Conservation (phyloP, 2,888 invertebrate species). For the Ormyrus rosae region DNA sequence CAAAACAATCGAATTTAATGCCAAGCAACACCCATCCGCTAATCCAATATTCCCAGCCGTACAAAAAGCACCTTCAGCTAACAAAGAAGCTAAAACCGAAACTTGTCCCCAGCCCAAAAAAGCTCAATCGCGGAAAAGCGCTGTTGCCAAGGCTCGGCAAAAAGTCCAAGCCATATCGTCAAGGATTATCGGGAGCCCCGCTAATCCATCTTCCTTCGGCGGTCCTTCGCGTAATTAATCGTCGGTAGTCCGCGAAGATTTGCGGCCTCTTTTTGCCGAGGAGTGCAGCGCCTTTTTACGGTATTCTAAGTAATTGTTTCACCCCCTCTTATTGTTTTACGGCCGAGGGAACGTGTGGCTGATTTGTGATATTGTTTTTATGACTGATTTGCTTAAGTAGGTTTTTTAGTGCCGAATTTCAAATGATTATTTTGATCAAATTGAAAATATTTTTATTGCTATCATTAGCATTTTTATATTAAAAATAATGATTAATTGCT, state of each 20-base stretch:
- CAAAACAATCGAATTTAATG: background rate
- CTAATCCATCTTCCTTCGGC: conserved; percentile 46
- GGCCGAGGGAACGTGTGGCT: no score
- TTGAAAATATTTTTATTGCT: background rate
- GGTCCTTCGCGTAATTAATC: conserved; percentile 42
- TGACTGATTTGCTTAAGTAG: no score
- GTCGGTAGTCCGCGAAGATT: conserved; percentile 44
- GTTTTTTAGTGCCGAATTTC: background rate
- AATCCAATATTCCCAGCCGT: no score
- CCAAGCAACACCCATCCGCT: no score
- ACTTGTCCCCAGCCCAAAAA: no score
- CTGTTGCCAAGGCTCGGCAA: no score
- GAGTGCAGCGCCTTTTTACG: background rate
- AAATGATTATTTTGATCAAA: background rate
- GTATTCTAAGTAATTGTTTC: conserved; percentile 13
- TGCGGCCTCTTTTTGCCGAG: background rate
- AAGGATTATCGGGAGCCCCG: conserved; percentile 9
- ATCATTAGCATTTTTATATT: background rate
- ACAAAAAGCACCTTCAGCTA: no score
- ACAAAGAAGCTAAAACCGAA: no score
- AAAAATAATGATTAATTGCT: background rate
- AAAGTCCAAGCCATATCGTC: conserved; percentile 1
- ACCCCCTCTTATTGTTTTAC: no score
- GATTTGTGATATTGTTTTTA: no score
- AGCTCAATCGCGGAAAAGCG: background rate